Percentiles rank a stretch among this genome's conserved stretches.
Conservation (phyloP, 1,140 invertebrate genomes). For the Drosophila arizonae region DNA sequence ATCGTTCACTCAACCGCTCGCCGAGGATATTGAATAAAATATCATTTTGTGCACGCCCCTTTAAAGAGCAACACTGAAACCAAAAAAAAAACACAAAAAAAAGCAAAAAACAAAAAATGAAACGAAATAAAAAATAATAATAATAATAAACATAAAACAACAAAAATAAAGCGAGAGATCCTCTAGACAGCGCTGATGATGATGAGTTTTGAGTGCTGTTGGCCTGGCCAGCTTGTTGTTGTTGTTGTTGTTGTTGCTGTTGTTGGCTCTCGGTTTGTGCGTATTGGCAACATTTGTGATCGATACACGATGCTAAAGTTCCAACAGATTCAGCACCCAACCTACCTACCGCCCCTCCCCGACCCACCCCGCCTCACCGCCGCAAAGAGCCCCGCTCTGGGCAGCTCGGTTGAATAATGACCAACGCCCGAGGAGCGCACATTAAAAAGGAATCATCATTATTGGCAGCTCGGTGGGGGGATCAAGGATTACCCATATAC, state of each 20-base stretch:
- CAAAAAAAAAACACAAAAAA: not conserved
- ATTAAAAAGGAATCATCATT: slow-evolving; percentile 83
- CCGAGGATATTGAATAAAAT: slow-evolving; percentile 82
- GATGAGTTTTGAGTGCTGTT: slow-evolving; percentile 52
- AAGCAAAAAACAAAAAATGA: not conserved
- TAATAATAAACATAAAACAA: slow-evolving; percentile 15
- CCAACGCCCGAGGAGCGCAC: slow-evolving; percentile 74
- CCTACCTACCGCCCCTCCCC: not conserved
- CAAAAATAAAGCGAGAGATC: slow-evolving; percentile 11
- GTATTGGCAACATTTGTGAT: slow-evolving; percentile 79
- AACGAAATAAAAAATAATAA: slow-evolving; percentile 14
- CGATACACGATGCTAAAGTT: slow-evolving; percentile 69
- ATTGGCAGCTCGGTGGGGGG: slow-evolving; percentile 65
- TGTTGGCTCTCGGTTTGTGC: not conserved
- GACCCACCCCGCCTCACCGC: not conserved
- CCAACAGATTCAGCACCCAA: not conserved
- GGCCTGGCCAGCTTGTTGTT: not conserved
- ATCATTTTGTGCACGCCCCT: slow-evolving; percentile 82
- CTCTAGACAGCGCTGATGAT: slow-evolving; percentile 60
- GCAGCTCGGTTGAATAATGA: slow-evolving; percentile 63
- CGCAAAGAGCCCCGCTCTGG: not conserved
- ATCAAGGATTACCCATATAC: slow-evolving; percentile 68
- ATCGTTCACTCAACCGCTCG: slow-evolving; percentile 58
- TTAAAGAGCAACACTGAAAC: slow-evolving; percentile 36
- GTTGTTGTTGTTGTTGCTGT: not conserved